Evolutionary conservation across 2,113 vertebrate species (phyloP), one percentile per base, ranked within the genome.

Genomic region (Alligator mississippiensis): DNA sequence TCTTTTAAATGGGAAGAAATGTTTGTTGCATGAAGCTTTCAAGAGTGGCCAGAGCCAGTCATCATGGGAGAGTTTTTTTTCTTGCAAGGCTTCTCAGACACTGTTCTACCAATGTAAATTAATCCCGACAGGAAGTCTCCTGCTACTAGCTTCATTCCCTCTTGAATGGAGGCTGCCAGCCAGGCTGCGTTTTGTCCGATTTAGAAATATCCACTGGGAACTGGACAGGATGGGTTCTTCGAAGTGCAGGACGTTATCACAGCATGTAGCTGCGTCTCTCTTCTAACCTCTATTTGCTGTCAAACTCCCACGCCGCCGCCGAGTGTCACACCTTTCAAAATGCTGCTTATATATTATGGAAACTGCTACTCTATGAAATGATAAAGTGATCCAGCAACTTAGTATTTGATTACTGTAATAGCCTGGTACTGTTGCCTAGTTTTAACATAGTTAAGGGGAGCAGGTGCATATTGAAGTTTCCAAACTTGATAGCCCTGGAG

Each of bases 41-140:
- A 77, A 4, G 70, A 30, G 63, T 61, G 90, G 28, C 77, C 90
- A 74, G 55, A 77, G 70, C 62, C 90, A 81, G 83, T 91, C 90
- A 0, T 92, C 90, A 78, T 27, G 30, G 25, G 92, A 62, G 66
- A 59, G 47, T 94, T 87, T 77, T 34, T 34, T 96, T 91, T 82
- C 78, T 47, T 92, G 55, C 74, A 47, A 91, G 74, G 28, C 27
- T 89, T 80, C 74, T 76, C 78, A 77, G 88, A 89, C 11, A 75
- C 22, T 7, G 6, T 75, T 80, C 87, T 82, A 3, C 81, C 74
- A 54, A 62, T 85, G 88, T 80, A 82, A 95, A 91, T 92, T 84
- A 92, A 63, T 82, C 90, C 90, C 60, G 63, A 89, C 88, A 94
- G 91, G 82, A 97, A 27, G 83, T 30, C 60, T 96, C 86, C 94